Percentiles rank a stretch among this genome's conserved stretches.
These are phyloP conservation scores for Suricata suricatta DNA, from an alignment of 2,113 vertebrate species.

Conservation along the genomic window DNA sequence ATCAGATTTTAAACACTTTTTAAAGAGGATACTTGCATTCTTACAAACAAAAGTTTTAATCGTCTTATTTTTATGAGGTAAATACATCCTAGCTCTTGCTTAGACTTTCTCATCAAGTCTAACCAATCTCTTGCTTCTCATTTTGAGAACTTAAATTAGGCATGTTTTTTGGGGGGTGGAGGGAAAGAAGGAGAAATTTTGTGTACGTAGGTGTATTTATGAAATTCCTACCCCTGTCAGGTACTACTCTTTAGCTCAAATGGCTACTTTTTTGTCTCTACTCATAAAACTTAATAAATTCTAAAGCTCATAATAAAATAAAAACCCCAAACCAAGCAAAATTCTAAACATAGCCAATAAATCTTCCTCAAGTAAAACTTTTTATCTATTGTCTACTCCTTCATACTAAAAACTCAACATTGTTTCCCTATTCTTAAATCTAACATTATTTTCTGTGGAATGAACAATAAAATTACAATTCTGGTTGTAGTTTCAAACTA, in stretches of 20 bases:
- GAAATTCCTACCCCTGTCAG: neutral
- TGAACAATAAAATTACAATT: neutral
- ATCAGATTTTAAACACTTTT: neutral
- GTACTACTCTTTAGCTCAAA: neutral
- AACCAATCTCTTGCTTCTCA: neutral
- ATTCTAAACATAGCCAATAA: neutral
- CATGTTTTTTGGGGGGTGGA: neutral
- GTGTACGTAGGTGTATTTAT: neutral
- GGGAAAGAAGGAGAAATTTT: neutral
- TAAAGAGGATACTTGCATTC: constrained; percentile 8
- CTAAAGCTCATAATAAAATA: neutral
- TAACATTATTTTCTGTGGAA: neutral
- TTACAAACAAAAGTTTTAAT: neutral
- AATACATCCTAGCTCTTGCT: neutral
- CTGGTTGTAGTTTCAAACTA: neutral
- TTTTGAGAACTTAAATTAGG: neutral
- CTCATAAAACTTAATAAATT: neutral
- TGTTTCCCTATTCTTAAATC: neutral
- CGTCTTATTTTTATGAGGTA: neutral
- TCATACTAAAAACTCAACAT: neutral
- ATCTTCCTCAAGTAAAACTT: neutral
- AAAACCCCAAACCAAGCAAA: neutral
- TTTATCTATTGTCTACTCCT: neutral
- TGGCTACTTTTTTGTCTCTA: neutral
- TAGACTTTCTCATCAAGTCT: neutral